phyloP scores from a whole-genome alignment of 2,113 vertebrate species.

The Solea solea region DNA sequence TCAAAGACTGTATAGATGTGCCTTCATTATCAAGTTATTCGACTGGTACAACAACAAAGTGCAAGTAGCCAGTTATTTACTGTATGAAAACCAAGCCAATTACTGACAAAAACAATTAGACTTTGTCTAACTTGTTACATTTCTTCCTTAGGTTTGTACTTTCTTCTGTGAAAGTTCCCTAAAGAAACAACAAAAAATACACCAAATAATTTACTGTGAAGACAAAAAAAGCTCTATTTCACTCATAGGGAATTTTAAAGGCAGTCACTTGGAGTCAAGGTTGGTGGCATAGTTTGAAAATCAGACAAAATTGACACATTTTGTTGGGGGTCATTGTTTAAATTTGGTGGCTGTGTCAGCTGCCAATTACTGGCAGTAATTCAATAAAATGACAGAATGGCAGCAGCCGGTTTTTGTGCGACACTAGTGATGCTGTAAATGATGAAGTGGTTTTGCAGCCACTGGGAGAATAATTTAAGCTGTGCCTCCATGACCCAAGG shows the following conservation, averaged over 20 bases:
- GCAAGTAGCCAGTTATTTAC: constrained; percentile 56
- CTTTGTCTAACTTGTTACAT: constrained; percentile 30
- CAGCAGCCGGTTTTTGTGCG: constrained; percentile 11
- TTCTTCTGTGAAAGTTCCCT: constrained; percentile 7
- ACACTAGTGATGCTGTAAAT: constrained; percentile 19
- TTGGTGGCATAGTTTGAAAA: not conserved
- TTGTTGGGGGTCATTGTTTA: not conserved
- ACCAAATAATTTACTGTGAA: constrained; percentile 30
- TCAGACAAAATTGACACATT: not conserved
- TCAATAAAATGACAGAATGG: constrained; percentile 8
- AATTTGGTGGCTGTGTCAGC: constrained; percentile 1
- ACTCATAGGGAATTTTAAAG: not conserved
- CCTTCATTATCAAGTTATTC: constrained; percentile 52
- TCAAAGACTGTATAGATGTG: constrained; percentile 33
- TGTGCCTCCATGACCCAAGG: constrained; percentile 12
- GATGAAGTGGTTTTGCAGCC: constrained; percentile 15
- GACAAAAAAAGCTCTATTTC: constrained; percentile 37
- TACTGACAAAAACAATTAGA: constrained; percentile 56
- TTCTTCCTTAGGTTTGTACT: constrained; percentile 30
- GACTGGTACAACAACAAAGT: constrained; percentile 15
- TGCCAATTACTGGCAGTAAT: constrained; percentile 2
- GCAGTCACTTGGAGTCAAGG: not conserved
- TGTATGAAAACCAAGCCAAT: constrained; percentile 48
- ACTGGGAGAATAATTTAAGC: constrained; percentile 38
- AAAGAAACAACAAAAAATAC: constrained; percentile 16